Evolutionary conservation across 2,797 vertebrate species (phyloP).

Genomic region (Parauchenoglanis ngamensis): DNA sequence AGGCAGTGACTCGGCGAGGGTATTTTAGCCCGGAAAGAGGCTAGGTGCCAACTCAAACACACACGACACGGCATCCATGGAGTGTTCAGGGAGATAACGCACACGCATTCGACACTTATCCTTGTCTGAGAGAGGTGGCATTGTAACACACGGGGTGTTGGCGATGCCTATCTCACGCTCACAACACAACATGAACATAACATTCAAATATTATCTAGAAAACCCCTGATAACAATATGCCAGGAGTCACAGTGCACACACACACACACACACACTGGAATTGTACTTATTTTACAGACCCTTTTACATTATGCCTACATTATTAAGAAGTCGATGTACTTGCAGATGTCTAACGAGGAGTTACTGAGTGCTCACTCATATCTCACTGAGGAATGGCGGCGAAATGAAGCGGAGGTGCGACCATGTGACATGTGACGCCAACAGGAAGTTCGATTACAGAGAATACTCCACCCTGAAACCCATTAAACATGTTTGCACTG

Average conservation of each 20-base stretch:
- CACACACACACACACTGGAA: constrained; percentile 9
- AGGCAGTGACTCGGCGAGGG: constrained; percentile 72
- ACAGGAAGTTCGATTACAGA: too few relatives aligned
- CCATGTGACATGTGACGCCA: too few relatives aligned
- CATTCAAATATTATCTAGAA: constrained; percentile 20
- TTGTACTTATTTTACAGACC: too few relatives aligned
- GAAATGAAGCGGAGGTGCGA: too few relatives aligned
- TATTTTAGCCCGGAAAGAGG: constrained; percentile 88
- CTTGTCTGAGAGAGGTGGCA: constrained; percentile 62
- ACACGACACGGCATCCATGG: constrained; percentile 76
- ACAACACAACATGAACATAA: constrained; percentile 42
- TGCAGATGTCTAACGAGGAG: neutral
- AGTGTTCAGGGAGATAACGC: constrained; percentile 82
- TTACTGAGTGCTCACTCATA: neutral
- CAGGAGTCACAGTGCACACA: neutral
- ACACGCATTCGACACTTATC: constrained; percentile 64
- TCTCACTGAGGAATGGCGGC: neutral
- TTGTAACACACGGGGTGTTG: constrained; percentile 26
- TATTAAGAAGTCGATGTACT: too few relatives aligned
- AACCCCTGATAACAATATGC: neutral
- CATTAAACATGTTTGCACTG: too few relatives aligned
- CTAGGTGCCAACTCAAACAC: constrained; percentile 92
- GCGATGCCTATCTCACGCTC: constrained; percentile 49
- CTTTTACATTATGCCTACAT: too few relatives aligned
- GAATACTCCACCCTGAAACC: neutral